These are phyloP conservation scores for Phanerotoma sp. DNA, from an alignment of 2,888 invertebrate species.

Conservation along the genomic window DNA sequence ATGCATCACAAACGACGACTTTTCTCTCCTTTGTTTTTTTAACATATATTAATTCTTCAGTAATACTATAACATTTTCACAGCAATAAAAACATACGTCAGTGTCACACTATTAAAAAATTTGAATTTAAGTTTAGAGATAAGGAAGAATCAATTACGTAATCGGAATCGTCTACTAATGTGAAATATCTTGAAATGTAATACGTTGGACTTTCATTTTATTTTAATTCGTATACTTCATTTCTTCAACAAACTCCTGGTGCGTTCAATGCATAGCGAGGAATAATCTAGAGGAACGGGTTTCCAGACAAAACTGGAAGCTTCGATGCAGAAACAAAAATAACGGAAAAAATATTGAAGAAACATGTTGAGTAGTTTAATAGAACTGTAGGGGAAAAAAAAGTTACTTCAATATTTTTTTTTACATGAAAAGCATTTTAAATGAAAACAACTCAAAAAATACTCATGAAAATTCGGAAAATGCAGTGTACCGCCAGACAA, in stretches of 20 bases:
- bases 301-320: constrained; percentile 8
- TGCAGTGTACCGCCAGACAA: too few species aligned
- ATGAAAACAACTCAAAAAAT: too few species aligned
- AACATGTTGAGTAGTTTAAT: not conserved
- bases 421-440: too few species aligned
- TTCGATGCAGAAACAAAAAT: not conserved
- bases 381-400: constrained; percentile 31
- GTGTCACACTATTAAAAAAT: too few species aligned
- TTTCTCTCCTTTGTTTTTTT: not conserved
- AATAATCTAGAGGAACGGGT: constrained; percentile 6
- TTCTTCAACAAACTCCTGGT: not conserved
- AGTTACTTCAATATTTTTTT: too few species aligned
- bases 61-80: too few species aligned
- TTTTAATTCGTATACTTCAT: not conserved
- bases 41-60: too few species aligned
- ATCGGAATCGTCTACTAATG: too few species aligned
- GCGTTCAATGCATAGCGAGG: not conserved
- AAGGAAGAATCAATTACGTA: not conserved
- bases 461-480: too few species aligned
- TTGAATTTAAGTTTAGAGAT: not conserved
- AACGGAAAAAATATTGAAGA: not conserved
- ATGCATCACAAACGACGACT: not conserved
- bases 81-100: too few species aligned
- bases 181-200: not conserved
- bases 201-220: not conserved